Conservation (phyloP, 2,797 vertebrate species). For the Dicrostonyx torquatus region DNA sequence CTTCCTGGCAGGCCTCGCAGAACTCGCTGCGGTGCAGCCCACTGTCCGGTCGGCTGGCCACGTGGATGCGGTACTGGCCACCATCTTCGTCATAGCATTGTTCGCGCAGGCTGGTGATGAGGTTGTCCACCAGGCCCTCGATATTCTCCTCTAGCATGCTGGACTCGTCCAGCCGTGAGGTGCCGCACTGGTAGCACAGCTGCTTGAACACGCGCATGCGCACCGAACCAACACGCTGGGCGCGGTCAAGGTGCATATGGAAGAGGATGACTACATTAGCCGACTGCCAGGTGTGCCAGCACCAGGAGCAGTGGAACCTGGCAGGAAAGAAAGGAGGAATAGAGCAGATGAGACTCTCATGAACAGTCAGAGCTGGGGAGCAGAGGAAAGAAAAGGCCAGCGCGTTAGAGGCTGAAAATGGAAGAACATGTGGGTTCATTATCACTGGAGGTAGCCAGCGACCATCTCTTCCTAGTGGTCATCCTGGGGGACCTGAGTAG, state of each 20-base stretch:
- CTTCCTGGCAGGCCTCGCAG: slow-evolving; percentile 78
- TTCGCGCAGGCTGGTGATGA: slow-evolving; percentile 78
- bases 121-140: slow-evolving; percentile 75
- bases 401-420: background rate
- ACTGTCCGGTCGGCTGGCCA: slow-evolving; percentile 73
- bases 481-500: background rate
- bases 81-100: slow-evolving; percentile 75
- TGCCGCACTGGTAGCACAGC: slow-evolving; percentile 79
- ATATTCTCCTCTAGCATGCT: slow-evolving; percentile 79
- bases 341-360: background rate
- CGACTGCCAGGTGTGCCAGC: slow-evolving; percentile 81
- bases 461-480: background rate
- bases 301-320: slow-evolving; percentile 84
- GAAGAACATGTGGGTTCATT: background rate
- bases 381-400: background rate
- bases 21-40: slow-evolving; percentile 66
- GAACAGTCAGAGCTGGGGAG: background rate
- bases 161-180: slow-evolving; percentile 69
- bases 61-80: slow-evolving; percentile 77
- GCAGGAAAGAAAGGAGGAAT: background rate
- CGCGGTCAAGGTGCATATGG: slow-evolving; percentile 75
- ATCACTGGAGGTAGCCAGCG: background rate
- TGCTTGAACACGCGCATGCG: slow-evolving; percentile 83
- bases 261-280: slow-evolving; percentile 82
- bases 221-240: slow-evolving; percentile 65